Evolutionary conservation across 2,888 invertebrate species (phyloP).

Genomic region (Megaustenia siamemsis): DNA sequence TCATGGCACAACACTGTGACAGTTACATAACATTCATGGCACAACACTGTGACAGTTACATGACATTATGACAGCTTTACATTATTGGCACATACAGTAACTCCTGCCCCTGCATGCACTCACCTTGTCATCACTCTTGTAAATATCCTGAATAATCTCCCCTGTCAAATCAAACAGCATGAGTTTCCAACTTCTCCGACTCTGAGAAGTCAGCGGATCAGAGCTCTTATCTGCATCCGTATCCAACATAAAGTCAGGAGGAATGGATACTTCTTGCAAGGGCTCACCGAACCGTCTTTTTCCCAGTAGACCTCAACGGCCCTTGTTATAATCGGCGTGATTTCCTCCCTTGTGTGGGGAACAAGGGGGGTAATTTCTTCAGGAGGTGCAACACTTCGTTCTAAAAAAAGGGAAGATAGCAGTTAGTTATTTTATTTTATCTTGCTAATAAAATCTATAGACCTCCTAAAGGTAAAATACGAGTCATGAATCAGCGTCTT

Average conservation of each 20-base stretch:
- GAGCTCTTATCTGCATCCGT: slow-evolving; percentile 15
- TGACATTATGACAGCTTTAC: too few species aligned
- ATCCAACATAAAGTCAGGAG: slow-evolving; percentile 63
- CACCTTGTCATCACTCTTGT: slow-evolving; percentile 71
- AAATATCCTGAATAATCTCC: slow-evolving; percentile 78
- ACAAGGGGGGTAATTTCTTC: slow-evolving; percentile 60
- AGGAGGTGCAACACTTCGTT: neutral
- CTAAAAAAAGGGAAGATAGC: neutral
- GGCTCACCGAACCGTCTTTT: slow-evolving; percentile 71
- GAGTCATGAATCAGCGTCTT: too few species aligned
- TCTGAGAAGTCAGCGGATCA: slow-evolving; percentile 56
- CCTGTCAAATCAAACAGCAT: slow-evolving; percentile 79
- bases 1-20: too few species aligned
- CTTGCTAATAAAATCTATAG: too few species aligned
- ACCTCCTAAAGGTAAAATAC: too few species aligned
- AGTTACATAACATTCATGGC: too few species aligned
- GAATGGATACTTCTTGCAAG: slow-evolving; percentile 66
- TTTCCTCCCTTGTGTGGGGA: slow-evolving; percentile 74
- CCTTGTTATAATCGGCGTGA: slow-evolving; percentile 65
- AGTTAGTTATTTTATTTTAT: too few species aligned
- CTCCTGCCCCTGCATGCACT: neutral
- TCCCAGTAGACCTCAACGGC: slow-evolving; percentile 77
- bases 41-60: too few species aligned
- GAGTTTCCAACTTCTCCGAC: slow-evolving; percentile 74
- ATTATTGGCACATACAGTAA: too few species aligned